Evolutionary conservation across 2,113 vertebrate genomes (phyloP).

Genomic region (Barbus barbus): DNA sequence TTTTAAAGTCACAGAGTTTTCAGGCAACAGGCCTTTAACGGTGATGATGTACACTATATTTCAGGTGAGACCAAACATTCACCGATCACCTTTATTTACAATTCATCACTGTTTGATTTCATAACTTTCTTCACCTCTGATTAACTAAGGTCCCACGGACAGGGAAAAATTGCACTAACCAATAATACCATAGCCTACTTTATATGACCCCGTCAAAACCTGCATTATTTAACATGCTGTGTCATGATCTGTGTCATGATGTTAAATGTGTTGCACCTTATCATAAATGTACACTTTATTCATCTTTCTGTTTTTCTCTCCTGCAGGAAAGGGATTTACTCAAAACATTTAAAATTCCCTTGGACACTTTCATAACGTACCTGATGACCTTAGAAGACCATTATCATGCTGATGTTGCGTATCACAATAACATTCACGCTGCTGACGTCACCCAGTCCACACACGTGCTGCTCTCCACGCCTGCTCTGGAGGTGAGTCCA

Average conservation of each 20-base stretch:
- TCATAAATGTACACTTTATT: not conserved
- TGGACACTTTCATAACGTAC: slow-evolving; percentile 86
- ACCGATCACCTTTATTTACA: not conserved
- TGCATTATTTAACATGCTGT: not conserved
- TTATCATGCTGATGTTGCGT: slow-evolving; percentile 86
- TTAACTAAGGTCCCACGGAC: not conserved
- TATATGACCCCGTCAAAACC: not conserved
- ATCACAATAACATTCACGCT: slow-evolving; percentile 88
- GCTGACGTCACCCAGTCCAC: slow-evolving; percentile 88
- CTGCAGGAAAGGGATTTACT: slow-evolving; percentile 84
- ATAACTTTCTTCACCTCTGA: not conserved
- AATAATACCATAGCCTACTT: not conserved
- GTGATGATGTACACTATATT: slow-evolving; percentile 89
- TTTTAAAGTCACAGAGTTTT: slow-evolving; percentile 86
- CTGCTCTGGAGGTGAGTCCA: slow-evolving; percentile 86
- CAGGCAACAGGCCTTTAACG: slow-evolving; percentile 86
- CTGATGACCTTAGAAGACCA: slow-evolving; percentile 89
- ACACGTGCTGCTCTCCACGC: slow-evolving; percentile 84
- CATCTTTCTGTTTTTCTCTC: slow-evolving; percentile 2
- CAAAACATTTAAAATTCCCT: slow-evolving; percentile 88
- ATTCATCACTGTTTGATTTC: not conserved
- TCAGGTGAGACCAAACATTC: slow-evolving; percentile 71
- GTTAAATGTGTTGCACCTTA: not conserved
- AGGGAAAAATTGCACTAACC: not conserved
- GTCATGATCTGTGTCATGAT: not conserved